A percentile compares a stretch with the other conserved stretches of the same genome.
Evolutionary conservation across 2,797 vertebrate genomes (phyloP).

Genomic region (Merluccius polli): DNA sequence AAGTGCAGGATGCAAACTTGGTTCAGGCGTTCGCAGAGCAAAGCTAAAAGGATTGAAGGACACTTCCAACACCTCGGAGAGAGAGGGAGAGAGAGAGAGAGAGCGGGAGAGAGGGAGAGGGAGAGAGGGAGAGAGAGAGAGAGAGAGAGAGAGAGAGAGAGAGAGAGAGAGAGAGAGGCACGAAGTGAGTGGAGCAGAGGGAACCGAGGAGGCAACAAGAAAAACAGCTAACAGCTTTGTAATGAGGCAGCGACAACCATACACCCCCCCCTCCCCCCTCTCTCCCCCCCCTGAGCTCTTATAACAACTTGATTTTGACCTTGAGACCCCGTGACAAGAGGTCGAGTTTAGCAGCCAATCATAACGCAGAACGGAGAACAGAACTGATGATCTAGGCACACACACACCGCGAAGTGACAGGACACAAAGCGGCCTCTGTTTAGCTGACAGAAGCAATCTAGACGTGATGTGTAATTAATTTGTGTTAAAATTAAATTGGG

Average conservation of each 20-base stretch:
- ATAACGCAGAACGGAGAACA: not conserved
- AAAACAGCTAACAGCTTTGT: not conserved
- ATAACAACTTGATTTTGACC: not conserved
- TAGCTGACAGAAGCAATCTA: conserved; percentile 25
- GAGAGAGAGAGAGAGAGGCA: too few relatives aligned
- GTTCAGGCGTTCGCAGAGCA: conserved; percentile 42
- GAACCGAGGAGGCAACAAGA: not conserved
- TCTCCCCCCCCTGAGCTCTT: too few relatives aligned
- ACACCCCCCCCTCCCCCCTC: too few relatives aligned
- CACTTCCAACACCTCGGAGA: conserved; percentile 33
- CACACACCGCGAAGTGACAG: too few relatives aligned
- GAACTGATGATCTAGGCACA: not conserved
- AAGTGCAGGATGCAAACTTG: conserved; percentile 57
- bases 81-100: not conserved
- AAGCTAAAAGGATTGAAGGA: conserved; percentile 58
- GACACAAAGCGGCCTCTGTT: too few relatives aligned
- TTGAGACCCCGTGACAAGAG: conserved; percentile 37
- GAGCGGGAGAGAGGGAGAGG: conserved; percentile 21
- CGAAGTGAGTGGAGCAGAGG: too few relatives aligned
- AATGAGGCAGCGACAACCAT: too few relatives aligned
- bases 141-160: too few relatives aligned
- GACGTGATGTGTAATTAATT: conserved; percentile 53
- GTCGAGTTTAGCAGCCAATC: conserved; percentile 36
- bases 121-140: conserved; percentile 21
- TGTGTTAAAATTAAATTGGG: conserved; percentile 41